Base-by-base conservation (phyloP, 2,888 invertebrate species). In the Thymelicus lineola region DNA sequence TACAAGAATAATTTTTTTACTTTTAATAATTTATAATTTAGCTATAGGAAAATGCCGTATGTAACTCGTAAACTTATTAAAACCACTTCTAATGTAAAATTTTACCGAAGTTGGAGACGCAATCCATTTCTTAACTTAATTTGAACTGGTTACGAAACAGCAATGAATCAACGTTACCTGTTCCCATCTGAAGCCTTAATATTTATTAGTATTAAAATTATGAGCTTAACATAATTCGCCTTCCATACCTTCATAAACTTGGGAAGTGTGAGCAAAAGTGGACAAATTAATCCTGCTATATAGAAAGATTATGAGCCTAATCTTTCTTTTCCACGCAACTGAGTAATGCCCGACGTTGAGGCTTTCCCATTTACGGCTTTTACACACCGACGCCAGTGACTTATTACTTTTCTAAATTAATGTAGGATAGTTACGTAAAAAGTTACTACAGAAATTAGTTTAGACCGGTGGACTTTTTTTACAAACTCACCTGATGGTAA, bases 291-390 rank as follows among this genome's bases (percentile, higher is more conserved):
- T 68, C 62, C 68, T 68, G 61, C 57, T 62, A 68, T 68, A 68
- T 68, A 46, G 60, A 68, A 62, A 68, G 55, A 68, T 68, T 62
- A 68, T 68, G 68, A 57, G 55, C 45, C 62, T 68, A 68, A 68
- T 68, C 62, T 62, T 68, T 68, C 68, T 62, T 62, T 68, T 62
- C 62, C 68, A 68, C 68, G 68, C 68, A 68, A 67, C 62, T 68
- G 68, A 68, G 68, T 62, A 68, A 68, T 62, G 68, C 17, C 53
- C 45, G 55, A 62, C 62, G 62, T 68, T 68, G 55, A 62, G 68
- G 62, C 68, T 46, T 67, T 35, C 67, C 61, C 62, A 62, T 68
- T 68, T 68, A 57, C 46, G 62, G 62, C 68, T 67, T 62, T 67
- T 57, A 57, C 57, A 57, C 38, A 38, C n/a, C 38, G 53, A 68